Evolutionary conservation across 2,113 vertebrate species (phyloP).

Genomic region (Clarias batrachus): DNA sequence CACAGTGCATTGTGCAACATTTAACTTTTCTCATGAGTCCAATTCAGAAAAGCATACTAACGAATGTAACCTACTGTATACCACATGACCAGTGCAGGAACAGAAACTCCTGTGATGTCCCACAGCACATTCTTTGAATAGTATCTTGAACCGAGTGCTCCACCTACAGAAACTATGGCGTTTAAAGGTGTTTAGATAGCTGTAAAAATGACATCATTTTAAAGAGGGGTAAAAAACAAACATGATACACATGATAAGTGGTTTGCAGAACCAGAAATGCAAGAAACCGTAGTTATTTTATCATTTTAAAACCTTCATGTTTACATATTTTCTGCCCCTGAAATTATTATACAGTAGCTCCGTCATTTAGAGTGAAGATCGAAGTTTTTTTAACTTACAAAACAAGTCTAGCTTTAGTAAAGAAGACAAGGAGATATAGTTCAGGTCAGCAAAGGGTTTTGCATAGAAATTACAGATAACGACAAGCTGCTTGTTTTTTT

Average conservation of each 20-base stretch:
- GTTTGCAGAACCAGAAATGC: background rate
- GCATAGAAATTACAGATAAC: background rate
- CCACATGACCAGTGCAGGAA: background rate
- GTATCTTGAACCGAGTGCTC: background rate
- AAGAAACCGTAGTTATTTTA: background rate
- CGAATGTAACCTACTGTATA: background rate
- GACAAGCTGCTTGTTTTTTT: background rate
- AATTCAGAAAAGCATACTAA: background rate
- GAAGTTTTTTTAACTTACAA: background rate
- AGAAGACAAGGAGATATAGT: background rate
- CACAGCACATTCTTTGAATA: background rate
- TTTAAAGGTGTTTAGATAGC: background rate
- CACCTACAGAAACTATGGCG: background rate
- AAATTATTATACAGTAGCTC: background rate
- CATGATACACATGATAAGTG: background rate
- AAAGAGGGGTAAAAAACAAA: background rate
- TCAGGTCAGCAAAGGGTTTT: background rate
- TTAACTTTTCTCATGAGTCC: background rate
- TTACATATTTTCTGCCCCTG: conserved; percentile 9
- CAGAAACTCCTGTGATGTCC: background rate
- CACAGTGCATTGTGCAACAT: background rate
- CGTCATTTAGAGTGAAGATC: background rate
- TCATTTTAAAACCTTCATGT: background rate
- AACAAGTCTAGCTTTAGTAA: background rate
- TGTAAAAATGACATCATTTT: background rate